Conservation (phyloP, 2,797 vertebrate species). For the Galagoides demidoff region DNA sequence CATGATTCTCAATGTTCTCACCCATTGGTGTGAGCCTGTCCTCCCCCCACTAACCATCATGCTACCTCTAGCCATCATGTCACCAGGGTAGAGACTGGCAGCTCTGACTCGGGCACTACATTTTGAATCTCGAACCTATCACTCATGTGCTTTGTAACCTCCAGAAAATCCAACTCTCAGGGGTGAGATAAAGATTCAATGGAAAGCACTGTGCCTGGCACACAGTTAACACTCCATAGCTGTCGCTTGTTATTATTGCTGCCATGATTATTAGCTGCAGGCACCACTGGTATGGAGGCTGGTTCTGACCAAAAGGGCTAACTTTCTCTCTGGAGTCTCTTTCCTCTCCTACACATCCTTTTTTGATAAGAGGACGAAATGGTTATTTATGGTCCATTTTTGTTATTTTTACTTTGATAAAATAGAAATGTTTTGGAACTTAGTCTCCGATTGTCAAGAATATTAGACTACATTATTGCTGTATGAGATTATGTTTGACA, state of each 20-base stretch:
- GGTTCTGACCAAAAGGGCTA: background rate
- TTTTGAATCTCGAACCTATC: background rate
- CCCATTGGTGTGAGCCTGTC: background rate
- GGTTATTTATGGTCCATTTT: background rate
- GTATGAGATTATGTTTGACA: background rate
- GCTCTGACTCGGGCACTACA: background rate
- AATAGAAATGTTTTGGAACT: background rate
- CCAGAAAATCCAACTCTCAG: background rate
- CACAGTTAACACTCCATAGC: background rate
- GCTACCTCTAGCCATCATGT: background rate
- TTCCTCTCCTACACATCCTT: background rate
- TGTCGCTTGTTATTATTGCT: background rate
- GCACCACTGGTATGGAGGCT: background rate
- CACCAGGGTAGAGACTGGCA: background rate
- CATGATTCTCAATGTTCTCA: background rate
- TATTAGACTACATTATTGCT: background rate
- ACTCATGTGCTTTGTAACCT: background rate
- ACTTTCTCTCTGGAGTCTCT: background rate
- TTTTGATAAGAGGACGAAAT: background rate
- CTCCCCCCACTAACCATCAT: too few relatives aligned
- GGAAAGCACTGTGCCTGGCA: background rate
- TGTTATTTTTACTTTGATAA: conserved; percentile 10
- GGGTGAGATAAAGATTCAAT: background rate
- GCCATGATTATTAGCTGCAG: background rate
- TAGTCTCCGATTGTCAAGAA: conserved; percentile 2